Percentiles rank a stretch among this genome's conserved stretches.
Conservation (phyloP, 2,888 invertebrate genomes). For the Falcaria lacertinaria region DNA sequence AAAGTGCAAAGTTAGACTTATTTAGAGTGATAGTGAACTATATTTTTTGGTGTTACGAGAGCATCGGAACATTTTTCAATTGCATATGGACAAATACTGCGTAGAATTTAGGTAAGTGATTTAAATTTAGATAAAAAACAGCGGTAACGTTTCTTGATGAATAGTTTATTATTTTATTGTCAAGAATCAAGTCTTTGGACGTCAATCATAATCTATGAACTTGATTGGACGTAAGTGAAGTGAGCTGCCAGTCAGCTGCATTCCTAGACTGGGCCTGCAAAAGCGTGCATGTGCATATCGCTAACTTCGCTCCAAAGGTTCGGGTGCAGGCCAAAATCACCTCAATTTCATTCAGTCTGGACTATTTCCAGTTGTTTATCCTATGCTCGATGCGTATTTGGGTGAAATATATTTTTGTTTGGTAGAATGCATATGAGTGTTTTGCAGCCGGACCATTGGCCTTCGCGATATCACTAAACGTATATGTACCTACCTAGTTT, state of each 20-base stretch:
- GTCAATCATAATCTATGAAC: constrained; percentile 78
- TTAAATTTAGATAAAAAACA: constrained; percentile 6
- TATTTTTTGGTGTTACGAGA: constrained; percentile 28
- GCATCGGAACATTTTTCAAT: constrained; percentile 29
- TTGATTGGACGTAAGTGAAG: constrained; percentile 67
- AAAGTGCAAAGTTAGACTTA: constrained; percentile 68
- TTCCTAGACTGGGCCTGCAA: constrained; percentile 62
- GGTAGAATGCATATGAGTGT: constrained; percentile 36
- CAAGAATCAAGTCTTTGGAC: constrained; percentile 45
- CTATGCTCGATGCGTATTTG: constrained; percentile 40
- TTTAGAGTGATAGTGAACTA: constrained; percentile 61
- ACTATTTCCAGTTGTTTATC: constrained; percentile 29
- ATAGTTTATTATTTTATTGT: constrained; percentile 14
- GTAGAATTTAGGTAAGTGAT: constrained; percentile 53
- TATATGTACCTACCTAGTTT: constrained; percentile 12
- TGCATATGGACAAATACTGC: constrained; percentile 61
- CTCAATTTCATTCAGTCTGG: constrained; percentile 10
- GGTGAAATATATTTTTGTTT: constrained; percentile 51
- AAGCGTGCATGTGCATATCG: constrained; percentile 44
- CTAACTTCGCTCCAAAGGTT: constrained; percentile 30
- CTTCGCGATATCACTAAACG: constrained; percentile 41
- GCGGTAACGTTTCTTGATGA: constrained; percentile 4
- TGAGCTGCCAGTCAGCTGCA: constrained; percentile 51
- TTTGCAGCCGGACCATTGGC: constrained; percentile 42
- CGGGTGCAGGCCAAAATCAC: constrained; percentile 32